Base-by-base conservation (phyloP, 1,140 invertebrate species). In the Colletes latitarsis region DNA sequence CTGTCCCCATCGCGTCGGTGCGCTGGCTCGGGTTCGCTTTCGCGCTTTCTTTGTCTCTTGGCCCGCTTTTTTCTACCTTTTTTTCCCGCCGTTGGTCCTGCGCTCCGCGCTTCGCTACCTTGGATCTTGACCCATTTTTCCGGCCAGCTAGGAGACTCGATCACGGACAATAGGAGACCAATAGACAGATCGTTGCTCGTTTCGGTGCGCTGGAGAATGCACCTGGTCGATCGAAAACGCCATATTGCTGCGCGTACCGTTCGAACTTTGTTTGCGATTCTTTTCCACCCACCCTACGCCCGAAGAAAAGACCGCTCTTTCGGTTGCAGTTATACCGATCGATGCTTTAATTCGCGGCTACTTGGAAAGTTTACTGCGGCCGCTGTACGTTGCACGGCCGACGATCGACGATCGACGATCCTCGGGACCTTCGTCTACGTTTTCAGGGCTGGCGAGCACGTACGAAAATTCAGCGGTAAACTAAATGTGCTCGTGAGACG, bases 101-200 rank as follows among this genome's bases (percentile, higher is more conserved):
- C 82, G 55, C 53, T 66, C 30, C 71, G 17, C 60, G 69, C 39
- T 78, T 73, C 69, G 79, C 10, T 58, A 17, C 80, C 43, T 52
- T 57, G 72, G 72, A 81, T 81, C 83, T 75, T 84, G 84, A 85
- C 84, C 84, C 70, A 85, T 85, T 84, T 85, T 82, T 80, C 77
- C 17, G 19, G 5, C 5, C 4, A 66, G 17, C 46, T 67, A 19
- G 39, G 30, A 41, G n/a, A n/a, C 17, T 66, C 41, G 63, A 64
- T 30, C 39, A 17, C 17, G 41, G 64, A 49, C 43, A 66, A 17
- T 49, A 14, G 60, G 30, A 19, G 14, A 15, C 9, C 30, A 41
- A 41, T 63, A 63, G 4, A 15, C 6, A 3, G n/a, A 12, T 17
- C 57, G 57, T 6, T 15, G 55, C 3, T 60, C 19, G 17, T 19